Base-by-base conservation (phyloP, 1,140 invertebrate species). In the Heliconius congener region DNA sequence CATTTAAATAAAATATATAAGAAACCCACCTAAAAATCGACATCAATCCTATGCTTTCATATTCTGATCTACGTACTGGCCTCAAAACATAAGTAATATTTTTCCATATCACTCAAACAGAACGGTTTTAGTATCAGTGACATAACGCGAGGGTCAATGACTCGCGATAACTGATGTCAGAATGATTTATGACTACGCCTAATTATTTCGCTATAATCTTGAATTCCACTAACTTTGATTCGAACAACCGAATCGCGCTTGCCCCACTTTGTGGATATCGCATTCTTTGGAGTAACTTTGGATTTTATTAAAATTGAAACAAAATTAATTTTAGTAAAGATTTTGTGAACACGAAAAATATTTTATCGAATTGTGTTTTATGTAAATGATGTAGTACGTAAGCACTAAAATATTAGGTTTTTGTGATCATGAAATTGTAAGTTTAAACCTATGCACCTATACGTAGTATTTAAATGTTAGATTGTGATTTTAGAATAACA, bases 141-240 rank as follows among this genome's bases (percentile, higher is more conserved):
- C 83, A 88, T 85, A 87, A 85, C 81, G 76, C 83, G 78, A 83
- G 83, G 84, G 86, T 76, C 82, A 85, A 66, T 83, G 82, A 88
- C 81, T 83, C 73, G 74, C 66, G 85, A 86, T 88, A 86, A 85
- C 78, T 66, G 74, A 76, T 66, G 81, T 80, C 80, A 76, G 79
- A 79, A 81, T 76, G 83, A 84, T 86, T 83, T 88, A 86, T 76
- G 76, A 81, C 79, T 82, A 82, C 70, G 81, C 85, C 84, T 86
- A 89, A 87, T 87, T 87, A 86, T 89, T 88, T 82, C 82, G 84
- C 77, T 81, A 83, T 87, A 87, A 83, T 81, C 50, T 30, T 70
- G 81, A 71, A 79, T 75, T 74, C 60, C 55, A 66, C 18, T 50
- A 72, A 71, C 39, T 76, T 75, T 50, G 60, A 52, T 55, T 50